Evolutionary conservation across 2,888 invertebrate species (phyloP), one percentile per base, ranked within the genome.

Genomic region (Platypus cylindrus): DNA sequence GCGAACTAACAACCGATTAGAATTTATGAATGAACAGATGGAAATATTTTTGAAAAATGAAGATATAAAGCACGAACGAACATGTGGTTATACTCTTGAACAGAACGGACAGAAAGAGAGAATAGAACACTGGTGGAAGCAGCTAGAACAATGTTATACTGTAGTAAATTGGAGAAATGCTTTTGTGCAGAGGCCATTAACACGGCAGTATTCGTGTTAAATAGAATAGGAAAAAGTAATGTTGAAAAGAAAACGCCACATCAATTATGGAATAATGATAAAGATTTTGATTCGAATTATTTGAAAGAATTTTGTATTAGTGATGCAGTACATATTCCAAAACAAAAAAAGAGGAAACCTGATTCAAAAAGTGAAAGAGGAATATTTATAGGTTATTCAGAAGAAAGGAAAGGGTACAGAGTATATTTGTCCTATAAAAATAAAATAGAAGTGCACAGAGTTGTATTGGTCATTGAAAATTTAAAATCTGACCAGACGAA

Each of bases 391-490:
- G n/a, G n/a, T n/a, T n/a, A n/a, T n/a, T n/a, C n/a, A n/a, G n/a
- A n/a, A n/a, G n/a, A n/a, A n/a, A n/a, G n/a, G n/a, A n/a, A n/a
- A n/a, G n/a, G n/a, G n/a, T n/a, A n/a, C n/a, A n/a, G n/a, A n/a
- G n/a, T n/a, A n/a, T n/a, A n/a, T n/a, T n/a, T n/a, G n/a, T n/a
- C n/a, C n/a, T 33, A 32, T 5, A 11, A 16, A 8, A 30, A 40
- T 33, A 37, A 34, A 37, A 35, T 40, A 9, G 34, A 37, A 3
- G 28, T 42, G 4, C 34, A 42, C n/a, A 41, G 28, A n/a, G n/a
- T n/a, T 11, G 40, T 38, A 18, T 45, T 40, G 38, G 40, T 43
- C 8, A 40, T 45, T 33, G 38, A 36, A 29, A 26, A 31, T 36
- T 8, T 8, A 20, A 9, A 9, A 7, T 8, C n/a, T n/a, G n/a